Evolutionary conservation across 2,888 invertebrate genomes (phyloP), one percentile per base, ranked within the genome.

Genomic region (Lasioglossum calceatum): DNA sequence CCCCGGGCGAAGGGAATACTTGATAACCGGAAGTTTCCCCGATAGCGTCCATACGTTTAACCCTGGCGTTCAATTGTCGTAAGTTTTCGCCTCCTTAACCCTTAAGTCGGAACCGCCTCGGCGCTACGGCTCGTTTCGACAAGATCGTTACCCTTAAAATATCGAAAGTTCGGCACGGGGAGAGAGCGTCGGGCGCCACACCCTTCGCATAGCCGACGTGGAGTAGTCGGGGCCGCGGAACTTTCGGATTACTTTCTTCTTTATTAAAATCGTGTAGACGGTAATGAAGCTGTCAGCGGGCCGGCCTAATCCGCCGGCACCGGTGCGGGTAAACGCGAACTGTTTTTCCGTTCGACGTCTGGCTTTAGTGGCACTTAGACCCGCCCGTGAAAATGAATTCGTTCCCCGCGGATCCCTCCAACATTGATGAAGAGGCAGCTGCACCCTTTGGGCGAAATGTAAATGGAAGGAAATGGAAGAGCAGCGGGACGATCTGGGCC

Each of bases 71-170:
- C 89, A 88, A 90, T 90, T 90, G 88, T 89, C 90, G 90, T 87
- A 90, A 87, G 89, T 90, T 90, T 86, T 85, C 89, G 82, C 88
- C 87, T 86, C 82, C 77, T 89, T 91, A 87, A 86, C 88, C 85
- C 86, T 87, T 79, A 85, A 83, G 80, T 73, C 42, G 36, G 19
- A 12, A 23, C 64, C 47, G n/a, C 64, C 54, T 4, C 39, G 64
- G 86, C 79, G 58, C 70, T 10, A 23, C 39, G 64, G 79, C 67
- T 61, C 82, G 82, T 81, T 89, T 87, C 87, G 71, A 82, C 86
- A 77, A 87, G 88, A 87, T 87, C 84, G 82, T 91, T 91, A 89
- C 85, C 82, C 83, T 72, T 75, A 70, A 82, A 76, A 84, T 89
- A 89, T 89, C 89, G 85, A 79, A 81, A 90, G 85, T 87, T 76